Percentiles rank a stretch among this genome's conserved stretches.
Evolutionary conservation across 2,888 invertebrate genomes (phyloP).

Genomic region (Nysson spinosus): DNA sequence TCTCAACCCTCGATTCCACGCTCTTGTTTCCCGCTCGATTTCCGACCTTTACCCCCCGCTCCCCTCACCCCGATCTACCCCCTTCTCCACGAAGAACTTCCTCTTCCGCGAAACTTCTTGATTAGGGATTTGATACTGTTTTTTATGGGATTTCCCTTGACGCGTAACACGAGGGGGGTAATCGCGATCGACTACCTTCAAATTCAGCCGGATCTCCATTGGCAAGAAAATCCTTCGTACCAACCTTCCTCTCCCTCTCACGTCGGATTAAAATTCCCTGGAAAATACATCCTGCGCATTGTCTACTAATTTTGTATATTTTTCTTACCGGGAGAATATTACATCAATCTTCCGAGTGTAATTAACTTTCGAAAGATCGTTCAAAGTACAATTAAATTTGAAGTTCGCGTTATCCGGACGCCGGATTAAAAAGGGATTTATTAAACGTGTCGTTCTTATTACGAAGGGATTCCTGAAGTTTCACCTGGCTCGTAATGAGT

Average conservation of each 20-base stretch:
- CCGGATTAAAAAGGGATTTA: too few species aligned
- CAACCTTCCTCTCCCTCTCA: conserved; percentile 1
- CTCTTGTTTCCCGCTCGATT: conserved; percentile 46
- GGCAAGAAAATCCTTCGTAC: conserved; percentile 12
- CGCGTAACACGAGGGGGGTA: conserved; percentile 57
- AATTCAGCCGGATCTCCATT: conserved; percentile 49
- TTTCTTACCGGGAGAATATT: too few species aligned
- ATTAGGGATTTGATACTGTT: conserved; percentile 68
- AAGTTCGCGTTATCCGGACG: too few species aligned
- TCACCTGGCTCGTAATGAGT: too few species aligned
- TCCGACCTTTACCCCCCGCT: conserved; percentile 31
- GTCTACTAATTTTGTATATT: too few species aligned
- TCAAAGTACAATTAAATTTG: too few species aligned
- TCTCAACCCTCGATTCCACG: conserved; percentile 2
- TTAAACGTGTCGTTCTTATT: too few species aligned
- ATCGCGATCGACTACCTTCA: conserved; percentile 65
- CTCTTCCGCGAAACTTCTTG: conserved; percentile 64
- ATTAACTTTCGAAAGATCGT: too few species aligned
- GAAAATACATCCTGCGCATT: too few species aligned
- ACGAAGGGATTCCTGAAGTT: too few species aligned
- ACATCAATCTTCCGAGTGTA: too few species aligned
- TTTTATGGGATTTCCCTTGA: conserved; percentile 59
- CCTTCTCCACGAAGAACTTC: conserved; percentile 44
- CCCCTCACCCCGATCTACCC: conserved; percentile 18
- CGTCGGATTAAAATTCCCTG: conserved; percentile 49